These are phyloP conservation scores for Enteromius radiatus DNA, from an alignment of 2,797 vertebrate species.

Conservation along the genomic window DNA sequence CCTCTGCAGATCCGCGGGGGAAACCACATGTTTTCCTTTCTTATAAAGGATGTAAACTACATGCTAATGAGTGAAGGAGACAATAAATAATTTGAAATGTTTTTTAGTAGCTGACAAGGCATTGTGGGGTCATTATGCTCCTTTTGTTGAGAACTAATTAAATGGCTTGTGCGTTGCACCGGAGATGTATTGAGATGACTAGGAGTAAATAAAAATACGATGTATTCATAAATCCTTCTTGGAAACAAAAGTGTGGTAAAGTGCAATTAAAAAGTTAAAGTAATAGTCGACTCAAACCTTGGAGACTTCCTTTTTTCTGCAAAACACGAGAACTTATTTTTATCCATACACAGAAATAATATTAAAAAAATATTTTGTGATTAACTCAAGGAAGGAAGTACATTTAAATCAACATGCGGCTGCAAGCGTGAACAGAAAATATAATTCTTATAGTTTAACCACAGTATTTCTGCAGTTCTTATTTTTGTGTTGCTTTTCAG, in stretches of 20 bases:
- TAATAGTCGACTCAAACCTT: background rate
- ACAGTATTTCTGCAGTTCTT: background rate
- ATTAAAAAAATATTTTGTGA: background rate
- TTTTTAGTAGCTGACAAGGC: conserved; percentile 23
- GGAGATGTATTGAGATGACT: background rate
- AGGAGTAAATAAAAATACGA: conserved; percentile 13
- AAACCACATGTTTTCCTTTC: conserved; percentile 38
- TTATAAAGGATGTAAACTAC: conserved; percentile 37
- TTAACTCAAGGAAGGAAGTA: background rate
- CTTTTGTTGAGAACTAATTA: conserved; percentile 20
- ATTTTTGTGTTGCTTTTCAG: background rate
- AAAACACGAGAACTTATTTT: background rate
- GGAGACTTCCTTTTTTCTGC: background rate
- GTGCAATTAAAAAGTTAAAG: background rate
- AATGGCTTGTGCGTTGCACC: background rate
- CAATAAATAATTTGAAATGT: conserved; percentile 18
- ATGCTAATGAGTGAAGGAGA: conserved; percentile 37
- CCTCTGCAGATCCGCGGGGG: conserved; percentile 17
- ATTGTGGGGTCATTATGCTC: conserved; percentile 23
- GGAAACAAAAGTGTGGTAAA: background rate
- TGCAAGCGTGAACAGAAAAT: background rate
- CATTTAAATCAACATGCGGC: background rate
- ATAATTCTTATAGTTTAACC: background rate
- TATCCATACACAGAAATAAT: background rate
- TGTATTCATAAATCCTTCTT: background rate